phyloP scores from a whole-genome alignment of 2,113 vertebrate species.

The Nothoprocta pentlandii region DNA sequence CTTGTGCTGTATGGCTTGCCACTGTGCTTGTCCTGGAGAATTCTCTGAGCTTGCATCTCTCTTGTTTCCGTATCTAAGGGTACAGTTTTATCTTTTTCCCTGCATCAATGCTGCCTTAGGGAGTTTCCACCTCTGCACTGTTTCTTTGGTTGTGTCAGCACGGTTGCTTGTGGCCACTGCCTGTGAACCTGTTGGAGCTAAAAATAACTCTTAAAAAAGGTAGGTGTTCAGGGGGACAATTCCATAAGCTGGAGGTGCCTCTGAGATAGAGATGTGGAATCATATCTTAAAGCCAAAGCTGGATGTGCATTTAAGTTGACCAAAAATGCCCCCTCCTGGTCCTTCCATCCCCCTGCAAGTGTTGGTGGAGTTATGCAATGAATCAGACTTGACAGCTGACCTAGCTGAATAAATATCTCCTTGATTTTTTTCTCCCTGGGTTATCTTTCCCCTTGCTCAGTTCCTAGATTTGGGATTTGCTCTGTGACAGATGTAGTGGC shows the following conservation, averaged over 20 bases:
- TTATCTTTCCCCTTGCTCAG: neutral
- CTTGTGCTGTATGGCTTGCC: neutral
- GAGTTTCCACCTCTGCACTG: neutral
- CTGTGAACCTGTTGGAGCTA: neutral
- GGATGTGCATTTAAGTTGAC: conserved; percentile 30
- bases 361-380: neutral
- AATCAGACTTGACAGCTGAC: neutral
- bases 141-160: neutral
- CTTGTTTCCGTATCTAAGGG: conserved; percentile 13
- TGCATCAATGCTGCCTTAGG: neutral
- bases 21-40: neutral
- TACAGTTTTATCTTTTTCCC: neutral
- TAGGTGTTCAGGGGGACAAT: neutral
- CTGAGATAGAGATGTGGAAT: neutral
- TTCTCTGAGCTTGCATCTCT: neutral
- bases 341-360: conserved; percentile 52
- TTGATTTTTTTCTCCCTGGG: neutral
- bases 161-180: neutral
- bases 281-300: neutral
- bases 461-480: neutral
- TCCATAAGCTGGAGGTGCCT: neutral
- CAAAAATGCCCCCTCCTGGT: conserved; percentile 70
- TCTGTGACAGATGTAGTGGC: neutral
- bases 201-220: neutral
- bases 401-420: neutral